These are phyloP conservation scores for Leptinotarsa rubiginosa DNA, from an alignment of 2,888 invertebrate genomes.

Conservation along the genomic window DNA sequence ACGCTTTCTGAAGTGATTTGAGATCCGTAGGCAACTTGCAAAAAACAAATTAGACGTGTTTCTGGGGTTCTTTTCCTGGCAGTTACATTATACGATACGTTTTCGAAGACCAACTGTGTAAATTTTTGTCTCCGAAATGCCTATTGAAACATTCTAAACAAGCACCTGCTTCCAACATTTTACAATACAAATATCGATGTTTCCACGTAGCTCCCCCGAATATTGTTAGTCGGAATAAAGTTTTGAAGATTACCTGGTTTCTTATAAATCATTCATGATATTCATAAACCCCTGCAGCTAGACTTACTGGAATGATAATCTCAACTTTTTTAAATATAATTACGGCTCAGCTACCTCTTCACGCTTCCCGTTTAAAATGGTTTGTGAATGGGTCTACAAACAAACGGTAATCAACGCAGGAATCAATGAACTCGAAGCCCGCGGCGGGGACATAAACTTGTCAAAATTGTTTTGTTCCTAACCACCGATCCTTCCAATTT, in stretches of 20 bases:
- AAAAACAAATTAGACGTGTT: no score
- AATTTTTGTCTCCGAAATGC: no score
- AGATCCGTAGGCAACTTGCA: no score
- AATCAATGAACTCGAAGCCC: constrained; percentile 16
- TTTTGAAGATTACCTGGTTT: neutral
- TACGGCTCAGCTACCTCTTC: constrained; percentile 13
- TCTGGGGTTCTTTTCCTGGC: no score
- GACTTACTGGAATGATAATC: neutral
- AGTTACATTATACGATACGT: no score
- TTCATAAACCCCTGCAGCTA: constrained; percentile 14
- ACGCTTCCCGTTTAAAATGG: constrained; percentile 12
- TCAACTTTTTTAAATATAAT: constrained; percentile 10
- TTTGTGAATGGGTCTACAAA: constrained; percentile 14
- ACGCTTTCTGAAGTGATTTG: no score
- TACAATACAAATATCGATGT: neutral
- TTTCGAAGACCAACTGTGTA: no score
- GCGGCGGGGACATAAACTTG: constrained; percentile 3
- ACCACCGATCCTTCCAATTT: constrained; percentile 3
- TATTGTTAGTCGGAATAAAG: neutral
- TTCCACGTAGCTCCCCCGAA: neutral
- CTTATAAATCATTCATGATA: constrained; percentile 13
- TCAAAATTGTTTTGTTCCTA: constrained; percentile 18
- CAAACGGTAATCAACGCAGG: constrained; percentile 16
- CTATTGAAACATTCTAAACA: no score
- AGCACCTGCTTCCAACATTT: neutral